Percentiles rank a stretch among this genome's conserved stretches.
Evolutionary conservation across 2,888 invertebrate genomes (phyloP).

Genomic region (Scaptomyza cyrtandrae): DNA sequence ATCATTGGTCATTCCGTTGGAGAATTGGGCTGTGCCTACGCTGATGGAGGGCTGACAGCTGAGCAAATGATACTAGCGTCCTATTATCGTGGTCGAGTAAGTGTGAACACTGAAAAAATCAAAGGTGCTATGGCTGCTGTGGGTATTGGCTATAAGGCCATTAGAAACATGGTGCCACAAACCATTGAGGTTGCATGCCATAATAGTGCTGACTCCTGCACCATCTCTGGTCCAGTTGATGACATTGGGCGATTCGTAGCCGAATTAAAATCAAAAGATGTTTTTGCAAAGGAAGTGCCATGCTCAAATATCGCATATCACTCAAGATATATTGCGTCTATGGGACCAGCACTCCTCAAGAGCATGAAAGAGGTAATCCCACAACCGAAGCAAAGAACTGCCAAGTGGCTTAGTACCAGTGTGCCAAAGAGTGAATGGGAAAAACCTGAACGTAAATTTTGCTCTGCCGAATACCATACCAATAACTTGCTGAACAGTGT

Average conservation of each 20-base stretch:
- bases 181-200: conserved; percentile 94
- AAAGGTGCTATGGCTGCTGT: conserved; percentile 95
- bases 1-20: conserved; percentile 97
- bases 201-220: conserved; percentile 93
- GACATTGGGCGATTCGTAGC: conserved; percentile 88
- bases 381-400: conserved; percentile 88
- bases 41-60: conserved; percentile 94
- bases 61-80: conserved; percentile 94
- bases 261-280: conserved; percentile 88
- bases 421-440: conserved; percentile 90
- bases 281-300: conserved; percentile 93
- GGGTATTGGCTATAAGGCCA: conserved; percentile 87
- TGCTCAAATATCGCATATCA: conserved; percentile 96
- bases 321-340: conserved; percentile 90
- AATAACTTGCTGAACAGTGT: conserved; percentile 90
- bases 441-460: conserved; percentile 86
- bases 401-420: conserved; percentile 94
- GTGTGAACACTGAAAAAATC: conserved; percentile 89
- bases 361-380: conserved; percentile 88
- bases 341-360: conserved; percentile 88
- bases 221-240: conserved; percentile 94
- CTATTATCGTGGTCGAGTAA: conserved; percentile 92
- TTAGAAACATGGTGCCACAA: conserved; percentile 87
- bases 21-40: conserved; percentile 97
- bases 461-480: conserved; percentile 94